Conservation (phyloP, 2,888 invertebrate species). For the Spialia ferax region DNA sequence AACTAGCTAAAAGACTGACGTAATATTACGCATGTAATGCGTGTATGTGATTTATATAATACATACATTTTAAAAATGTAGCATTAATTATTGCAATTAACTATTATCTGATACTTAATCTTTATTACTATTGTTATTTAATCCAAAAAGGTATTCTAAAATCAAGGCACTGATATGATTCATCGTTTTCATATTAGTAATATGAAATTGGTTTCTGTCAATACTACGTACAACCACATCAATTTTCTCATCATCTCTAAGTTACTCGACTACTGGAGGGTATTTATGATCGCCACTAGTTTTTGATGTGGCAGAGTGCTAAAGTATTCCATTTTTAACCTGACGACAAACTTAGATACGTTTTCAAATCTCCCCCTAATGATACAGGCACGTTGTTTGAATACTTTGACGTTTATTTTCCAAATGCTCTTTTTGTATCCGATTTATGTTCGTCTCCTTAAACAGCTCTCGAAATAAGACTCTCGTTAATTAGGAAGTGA, state of each 20-base stretch:
- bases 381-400: constrained; percentile 41
- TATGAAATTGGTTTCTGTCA: no score
- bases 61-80: no score
- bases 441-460: constrained; percentile 17
- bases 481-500: constrained; percentile 27
- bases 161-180: no score
- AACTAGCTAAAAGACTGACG: no score
- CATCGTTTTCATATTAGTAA: no score
- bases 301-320: neutral
- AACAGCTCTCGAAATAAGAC: constrained; percentile 29
- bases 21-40: no score
- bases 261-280: neutral
- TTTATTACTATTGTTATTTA: no score
- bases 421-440: constrained; percentile 28
- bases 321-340: constrained; percentile 61
- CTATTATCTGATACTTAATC: no score
- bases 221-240: neutral
- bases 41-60: no score
- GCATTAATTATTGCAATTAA: no score
- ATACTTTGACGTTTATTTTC: constrained; percentile 37
- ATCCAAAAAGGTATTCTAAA: no score
- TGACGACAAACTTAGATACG: constrained; percentile 68
- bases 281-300: neutral
- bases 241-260: neutral
- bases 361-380: constrained; percentile 41